Evolutionary conservation across 2,797 vertebrate genomes (phyloP), one percentile per base, ranked within the genome.

Genomic region (Apogon talboti): DNA sequence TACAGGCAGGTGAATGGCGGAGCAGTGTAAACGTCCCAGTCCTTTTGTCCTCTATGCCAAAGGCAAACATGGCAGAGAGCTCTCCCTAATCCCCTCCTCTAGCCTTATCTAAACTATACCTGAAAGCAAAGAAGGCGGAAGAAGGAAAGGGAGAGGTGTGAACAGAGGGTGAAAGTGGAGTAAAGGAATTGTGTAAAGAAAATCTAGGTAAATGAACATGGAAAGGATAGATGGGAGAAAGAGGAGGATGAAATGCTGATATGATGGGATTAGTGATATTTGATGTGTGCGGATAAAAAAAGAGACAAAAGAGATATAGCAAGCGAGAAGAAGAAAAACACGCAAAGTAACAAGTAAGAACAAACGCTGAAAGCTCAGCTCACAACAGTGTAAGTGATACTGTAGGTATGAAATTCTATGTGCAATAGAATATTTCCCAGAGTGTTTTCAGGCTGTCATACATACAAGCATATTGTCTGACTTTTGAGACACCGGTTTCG

Each of bases 11-110:
- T 89, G 87, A 87, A 83, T 74, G 57, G 81, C 14, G 21, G 62
- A 83, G 81, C 70, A 58, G 42, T 45, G 28, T 82, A 81, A 83
- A 80, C 75, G 71, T 79, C 75, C 64, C 52, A 21, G 76, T 82
- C 76, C 76, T 76, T 91, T 90, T 90, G 86, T 89, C 86, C 88
- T 89, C 82, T 78, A 62, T 83, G 82, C 81, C 84, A 81, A 85
- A 90, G 82, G 83, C 85, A 90, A 90, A 90, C 87, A 85, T 78
- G 74, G 77, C 71, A 74, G 83, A 84, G 66, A 82, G 84, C 76
- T 79, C 60, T 64, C 49, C 47, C 79, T 90, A 88, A 88, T 84
- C 83, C 85, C 66, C 71, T 81, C 64, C 76, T 83, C 81, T 50
- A 58, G 71, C 73, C 79, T 87, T 87, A 88, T 91, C 84, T 86